phyloP scores from a whole-genome alignment of 2,113 vertebrate genomes.

The Cyprinodon brontotheroides region DNA sequence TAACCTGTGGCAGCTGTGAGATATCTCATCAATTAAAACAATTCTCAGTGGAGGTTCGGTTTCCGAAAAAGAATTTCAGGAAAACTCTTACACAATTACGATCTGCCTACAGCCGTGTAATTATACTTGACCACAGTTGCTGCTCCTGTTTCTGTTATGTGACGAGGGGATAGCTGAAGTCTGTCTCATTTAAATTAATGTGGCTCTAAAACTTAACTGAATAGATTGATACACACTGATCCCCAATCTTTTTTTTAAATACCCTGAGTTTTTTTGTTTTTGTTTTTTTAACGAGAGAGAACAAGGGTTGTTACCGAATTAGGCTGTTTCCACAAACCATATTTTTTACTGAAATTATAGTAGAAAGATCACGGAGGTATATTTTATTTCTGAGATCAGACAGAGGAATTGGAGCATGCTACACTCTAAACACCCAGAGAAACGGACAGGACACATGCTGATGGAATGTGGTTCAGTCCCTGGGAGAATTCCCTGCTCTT shows the following conservation, averaged over 20 bases:
- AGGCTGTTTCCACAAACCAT: background rate
- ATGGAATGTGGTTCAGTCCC: slow-evolving; percentile 58
- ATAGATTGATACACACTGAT: slow-evolving; percentile 21
- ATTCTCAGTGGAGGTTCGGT: slow-evolving; percentile 57
- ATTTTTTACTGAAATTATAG: background rate
- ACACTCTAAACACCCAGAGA: slow-evolving; percentile 27
- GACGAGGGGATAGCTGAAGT: slow-evolving; percentile 43
- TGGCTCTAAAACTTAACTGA: slow-evolving; percentile 39
- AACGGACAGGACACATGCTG: slow-evolving; percentile 56
- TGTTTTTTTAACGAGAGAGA: background rate
- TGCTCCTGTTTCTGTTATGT: slow-evolving; percentile 53
- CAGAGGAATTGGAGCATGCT: slow-evolving; percentile 6
- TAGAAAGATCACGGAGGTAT: background rate
- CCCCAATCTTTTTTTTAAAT: slow-evolving; percentile 23
- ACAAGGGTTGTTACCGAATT: background rate
- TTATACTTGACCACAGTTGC: slow-evolving; percentile 68
- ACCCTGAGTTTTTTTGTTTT: background rate
- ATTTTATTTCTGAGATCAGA: background rate
- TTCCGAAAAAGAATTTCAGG: slow-evolving; percentile 62
- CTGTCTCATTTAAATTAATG: slow-evolving; percentile 69
- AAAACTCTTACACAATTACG: slow-evolving; percentile 69
- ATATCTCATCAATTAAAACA: slow-evolving; percentile 70
- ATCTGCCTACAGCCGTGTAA: slow-evolving; percentile 71
- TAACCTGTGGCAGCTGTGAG: slow-evolving; percentile 66
- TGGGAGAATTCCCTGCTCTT: slow-evolving; percentile 45